These are phyloP conservation scores for Aphis craccivora DNA, from an alignment of 1,140 invertebrate species.

Conservation along the genomic window DNA sequence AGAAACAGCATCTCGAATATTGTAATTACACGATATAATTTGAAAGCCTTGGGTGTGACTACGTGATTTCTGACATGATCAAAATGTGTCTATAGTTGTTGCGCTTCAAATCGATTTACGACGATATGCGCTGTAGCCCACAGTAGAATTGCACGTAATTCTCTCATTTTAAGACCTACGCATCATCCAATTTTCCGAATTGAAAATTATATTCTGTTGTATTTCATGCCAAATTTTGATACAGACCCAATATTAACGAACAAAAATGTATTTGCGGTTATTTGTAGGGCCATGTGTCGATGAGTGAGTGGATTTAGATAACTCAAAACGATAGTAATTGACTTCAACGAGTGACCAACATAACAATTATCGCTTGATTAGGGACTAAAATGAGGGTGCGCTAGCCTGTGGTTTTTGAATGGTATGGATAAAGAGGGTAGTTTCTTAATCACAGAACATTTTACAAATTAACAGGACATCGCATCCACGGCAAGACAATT, in stretches of 20 bases:
- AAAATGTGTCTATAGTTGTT: neutral
- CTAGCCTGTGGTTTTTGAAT: neutral
- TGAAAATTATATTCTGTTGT: neutral
- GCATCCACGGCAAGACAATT: neutral
- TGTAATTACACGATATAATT: neutral
- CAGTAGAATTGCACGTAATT: neutral
- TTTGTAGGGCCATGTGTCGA: neutral
- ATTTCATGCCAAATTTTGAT: neutral
- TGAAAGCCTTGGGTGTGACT: neutral
- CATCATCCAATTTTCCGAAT: neutral
- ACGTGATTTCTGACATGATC: neutral
- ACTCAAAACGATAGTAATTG: neutral
- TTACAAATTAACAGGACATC: neutral
- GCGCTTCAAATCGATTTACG: neutral
- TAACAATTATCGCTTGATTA: constrained; percentile 5
- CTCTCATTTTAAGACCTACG: neutral
- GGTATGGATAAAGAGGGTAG: neutral
- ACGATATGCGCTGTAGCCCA: neutral
- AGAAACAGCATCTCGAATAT: neutral
- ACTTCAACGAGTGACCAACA: neutral
- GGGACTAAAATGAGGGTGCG: neutral
- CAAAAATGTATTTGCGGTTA: neutral
- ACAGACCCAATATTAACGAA: neutral
- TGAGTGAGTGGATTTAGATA: neutral
- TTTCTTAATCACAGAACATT: neutral